phyloP scores from a whole-genome alignment of 2,113 vertebrate species.

The Periophthalmodon schlosseri region DNA sequence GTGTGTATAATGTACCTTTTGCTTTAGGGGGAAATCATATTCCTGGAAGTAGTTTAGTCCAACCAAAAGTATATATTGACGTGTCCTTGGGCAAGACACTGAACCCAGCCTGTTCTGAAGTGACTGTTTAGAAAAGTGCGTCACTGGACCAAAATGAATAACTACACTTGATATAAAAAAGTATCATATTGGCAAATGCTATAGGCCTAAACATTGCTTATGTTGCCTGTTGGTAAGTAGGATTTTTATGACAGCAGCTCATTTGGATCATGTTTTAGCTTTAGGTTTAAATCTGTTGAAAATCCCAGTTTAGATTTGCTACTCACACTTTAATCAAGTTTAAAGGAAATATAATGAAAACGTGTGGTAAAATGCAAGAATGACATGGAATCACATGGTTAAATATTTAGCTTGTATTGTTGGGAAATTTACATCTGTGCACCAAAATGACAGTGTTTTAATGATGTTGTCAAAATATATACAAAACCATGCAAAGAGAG shows the following conservation, averaged over 20 bases:
- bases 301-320: background rate
- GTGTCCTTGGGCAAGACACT: slow-evolving; percentile 3
- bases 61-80: background rate
- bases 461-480: too few species aligned
- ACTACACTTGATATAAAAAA: background rate
- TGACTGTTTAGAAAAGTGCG: background rate
- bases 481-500: too few species aligned
- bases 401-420: too few species aligned
- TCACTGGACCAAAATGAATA: background rate
- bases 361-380: too few species aligned
- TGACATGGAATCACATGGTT: too few species aligned
- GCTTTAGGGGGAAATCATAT: background rate
- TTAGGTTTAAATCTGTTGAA: background rate
- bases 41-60: background rate
- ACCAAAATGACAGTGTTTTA: too few species aligned
- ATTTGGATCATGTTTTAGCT: background rate
- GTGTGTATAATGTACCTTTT: background rate
- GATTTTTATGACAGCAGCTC: too few species aligned
- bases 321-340: background rate
- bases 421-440: too few species aligned
- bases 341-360: too few species aligned
- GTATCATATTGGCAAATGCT: background rate
- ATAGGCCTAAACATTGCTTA: background rate
- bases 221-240: too few species aligned
- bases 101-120: background rate